These are phyloP conservation scores for Diplolepis rosae DNA, from an alignment of 2,888 invertebrate species.

Conservation along the genomic window DNA sequence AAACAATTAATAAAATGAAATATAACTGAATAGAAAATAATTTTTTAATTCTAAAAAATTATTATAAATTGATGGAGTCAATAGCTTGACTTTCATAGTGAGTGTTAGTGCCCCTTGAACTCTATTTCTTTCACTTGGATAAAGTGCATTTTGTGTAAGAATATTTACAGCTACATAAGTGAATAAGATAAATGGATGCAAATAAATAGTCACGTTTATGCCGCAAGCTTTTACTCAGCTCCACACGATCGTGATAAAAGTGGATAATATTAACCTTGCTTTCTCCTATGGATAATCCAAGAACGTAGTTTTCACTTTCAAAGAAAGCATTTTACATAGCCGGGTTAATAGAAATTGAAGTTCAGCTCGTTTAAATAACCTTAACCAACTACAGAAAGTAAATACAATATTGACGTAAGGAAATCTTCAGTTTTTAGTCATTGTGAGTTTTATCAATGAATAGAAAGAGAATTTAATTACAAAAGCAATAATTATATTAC, in stretches of 20 bases:
- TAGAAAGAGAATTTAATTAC: too few species aligned
- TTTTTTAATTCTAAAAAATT: too few species aligned
- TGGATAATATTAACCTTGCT: conserved; percentile 21
- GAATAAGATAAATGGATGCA: not conserved
- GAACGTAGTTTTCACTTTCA: conserved; percentile 22
- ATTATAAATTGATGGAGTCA: too few species aligned
- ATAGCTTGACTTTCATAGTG: too few species aligned
- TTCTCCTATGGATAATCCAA: conserved; percentile 9
- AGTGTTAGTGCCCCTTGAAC: too few species aligned
- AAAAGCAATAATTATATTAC: too few species aligned
- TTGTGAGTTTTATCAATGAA: too few species aligned
- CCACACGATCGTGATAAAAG: conserved; percentile 10
- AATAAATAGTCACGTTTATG: conserved; percentile 4
- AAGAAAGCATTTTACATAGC: conserved; percentile 1
- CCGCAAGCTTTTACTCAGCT: not conserved
- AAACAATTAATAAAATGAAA: too few species aligned
- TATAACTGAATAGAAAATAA: too few species aligned
- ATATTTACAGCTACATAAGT: not conserved
- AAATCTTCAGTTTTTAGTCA: not conserved
- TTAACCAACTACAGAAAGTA: not conserved
- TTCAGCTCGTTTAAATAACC: not conserved
- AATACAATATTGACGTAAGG: not conserved
- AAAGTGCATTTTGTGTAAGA: not conserved
- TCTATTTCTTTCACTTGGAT: not conserved
- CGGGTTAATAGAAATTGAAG: not conserved